phyloP scores from a whole-genome alignment of 2,888 invertebrate species.

The Myathropa florea region DNA sequence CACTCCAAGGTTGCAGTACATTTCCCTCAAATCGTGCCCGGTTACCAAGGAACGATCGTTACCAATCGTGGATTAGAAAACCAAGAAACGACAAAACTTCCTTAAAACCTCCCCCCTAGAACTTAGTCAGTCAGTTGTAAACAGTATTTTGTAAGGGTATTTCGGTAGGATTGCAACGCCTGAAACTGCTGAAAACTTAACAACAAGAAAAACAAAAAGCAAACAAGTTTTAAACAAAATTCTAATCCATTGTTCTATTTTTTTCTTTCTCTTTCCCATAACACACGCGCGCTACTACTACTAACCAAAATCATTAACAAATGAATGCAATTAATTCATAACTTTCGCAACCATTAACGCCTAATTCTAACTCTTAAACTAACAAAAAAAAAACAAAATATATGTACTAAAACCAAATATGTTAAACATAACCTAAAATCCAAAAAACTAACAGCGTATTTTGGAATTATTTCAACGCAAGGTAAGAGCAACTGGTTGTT shows the following conservation, averaged over 20 bases:
- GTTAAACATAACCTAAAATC: not conserved
- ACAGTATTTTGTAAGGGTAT: not conserved
- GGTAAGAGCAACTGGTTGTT: conserved; percentile 87
- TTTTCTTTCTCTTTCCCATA: conserved; percentile 72
- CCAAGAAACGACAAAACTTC: not conserved
- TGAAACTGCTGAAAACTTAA: not conserved
- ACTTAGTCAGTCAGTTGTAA: not conserved
- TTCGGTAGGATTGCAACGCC: not conserved
- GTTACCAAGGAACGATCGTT: too few species aligned
- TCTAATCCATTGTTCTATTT: conserved; percentile 71
- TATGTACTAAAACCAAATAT: conserved; percentile 44
- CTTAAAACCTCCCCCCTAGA: not conserved
- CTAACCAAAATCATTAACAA: conserved; percentile 59
- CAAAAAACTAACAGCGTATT: conserved; percentile 89
- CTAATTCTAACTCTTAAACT: conserved; percentile 63
- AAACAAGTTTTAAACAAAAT: conserved; percentile 58
- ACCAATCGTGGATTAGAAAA: not conserved
- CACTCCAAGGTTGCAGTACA: too few species aligned
- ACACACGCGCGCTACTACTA: conserved; percentile 71
- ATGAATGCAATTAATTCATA: conserved; percentile 49
- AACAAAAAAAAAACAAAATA: conserved; percentile 69
- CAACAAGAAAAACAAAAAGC: conserved; percentile 35
- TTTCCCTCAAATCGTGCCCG: too few species aligned
- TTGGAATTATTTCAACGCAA: conserved; percentile 99
- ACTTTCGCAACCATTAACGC: conserved; percentile 51